Conservation (phyloP, 2,113 vertebrate species). For the Syngnathoides biaculeatus region DNA sequence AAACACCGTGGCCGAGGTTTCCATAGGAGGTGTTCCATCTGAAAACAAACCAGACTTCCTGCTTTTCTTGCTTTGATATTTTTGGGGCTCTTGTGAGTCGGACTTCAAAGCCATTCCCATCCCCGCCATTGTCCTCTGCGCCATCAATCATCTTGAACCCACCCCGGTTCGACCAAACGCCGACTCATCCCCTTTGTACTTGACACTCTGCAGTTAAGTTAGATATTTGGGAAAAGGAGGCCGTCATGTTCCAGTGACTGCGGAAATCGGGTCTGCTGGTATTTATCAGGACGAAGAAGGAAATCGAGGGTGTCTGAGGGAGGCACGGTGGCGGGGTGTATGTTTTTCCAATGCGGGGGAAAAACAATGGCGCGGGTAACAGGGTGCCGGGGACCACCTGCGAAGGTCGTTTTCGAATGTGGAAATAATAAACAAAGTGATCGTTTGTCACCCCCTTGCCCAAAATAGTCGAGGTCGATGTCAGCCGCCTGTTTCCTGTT, state of each 20-base stretch:
- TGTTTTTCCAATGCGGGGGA: slow-evolving; percentile 55
- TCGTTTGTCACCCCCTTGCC: slow-evolving; percentile 28
- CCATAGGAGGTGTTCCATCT: background rate
- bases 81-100: slow-evolving; percentile 23
- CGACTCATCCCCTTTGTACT: background rate
- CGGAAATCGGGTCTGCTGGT: slow-evolving; percentile 22
- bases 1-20: background rate
- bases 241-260: slow-evolving; percentile 10
- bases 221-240: background rate
- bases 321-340: background rate
- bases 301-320: slow-evolving; percentile 33
- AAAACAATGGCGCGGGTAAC: slow-evolving; percentile 53
- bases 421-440: slow-evolving; percentile 65
- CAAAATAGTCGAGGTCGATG: slow-evolving; percentile 34
- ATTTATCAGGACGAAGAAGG: slow-evolving; percentile 41
- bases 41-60: slow-evolving; percentile 42
- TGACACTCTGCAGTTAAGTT: background rate
- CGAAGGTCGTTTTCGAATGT: slow-evolving; percentile 56
- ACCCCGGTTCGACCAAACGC: background rate
- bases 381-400: slow-evolving; percentile 63
- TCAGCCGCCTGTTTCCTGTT: slow-evolving; percentile 56
- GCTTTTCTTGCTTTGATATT: slow-evolving; percentile 43
- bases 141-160: background rate
- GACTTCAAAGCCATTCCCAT: slow-evolving; percentile 32
- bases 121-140: slow-evolving; percentile 28